These are phyloP conservation scores for Eulithis testata DNA, from an alignment of 2,888 invertebrate genomes.

Conservation along the genomic window DNA sequence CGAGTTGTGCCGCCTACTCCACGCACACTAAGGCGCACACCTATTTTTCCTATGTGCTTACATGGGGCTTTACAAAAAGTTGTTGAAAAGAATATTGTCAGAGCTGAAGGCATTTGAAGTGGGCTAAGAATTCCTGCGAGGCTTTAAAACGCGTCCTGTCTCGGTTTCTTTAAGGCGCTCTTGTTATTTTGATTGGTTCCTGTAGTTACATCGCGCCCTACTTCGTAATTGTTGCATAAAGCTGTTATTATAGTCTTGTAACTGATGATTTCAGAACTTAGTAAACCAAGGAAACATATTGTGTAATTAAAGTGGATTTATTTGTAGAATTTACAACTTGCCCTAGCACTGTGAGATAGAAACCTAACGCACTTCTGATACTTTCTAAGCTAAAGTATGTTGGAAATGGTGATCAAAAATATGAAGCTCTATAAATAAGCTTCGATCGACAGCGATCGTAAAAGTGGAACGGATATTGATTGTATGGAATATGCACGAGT, in stretches of 20 bases:
- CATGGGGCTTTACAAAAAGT: constrained; percentile 68
- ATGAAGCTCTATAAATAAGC: constrained; percentile 21
- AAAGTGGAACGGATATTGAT: constrained; percentile 79
- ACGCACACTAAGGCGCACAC: constrained; percentile 75
- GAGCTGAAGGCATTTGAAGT: constrained; percentile 67
- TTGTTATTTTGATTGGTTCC: constrained; percentile 37
- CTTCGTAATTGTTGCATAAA: constrained; percentile 30
- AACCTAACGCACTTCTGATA: not conserved
- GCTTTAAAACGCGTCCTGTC: constrained; percentile 39
- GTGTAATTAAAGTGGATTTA: constrained; percentile 15
- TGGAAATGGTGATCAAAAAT: constrained; percentile 8
- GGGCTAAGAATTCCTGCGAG: constrained; percentile 40
- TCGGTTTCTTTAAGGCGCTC: constrained; percentile 21
- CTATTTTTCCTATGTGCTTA: constrained; percentile 72
- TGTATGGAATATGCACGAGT: constrained; percentile 59
- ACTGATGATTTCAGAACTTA: constrained; percentile 27
- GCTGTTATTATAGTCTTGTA: constrained; percentile 30
- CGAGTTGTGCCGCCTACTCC: constrained; percentile 72
- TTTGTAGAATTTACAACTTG: not conserved
- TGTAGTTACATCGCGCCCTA: constrained; percentile 40
- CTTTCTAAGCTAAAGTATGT: not conserved
- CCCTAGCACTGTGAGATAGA: no score
- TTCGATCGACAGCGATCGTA: constrained; percentile 47
- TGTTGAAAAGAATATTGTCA: constrained; percentile 73
- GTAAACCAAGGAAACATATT: constrained; percentile 19